These are phyloP conservation scores for Esperia sulphurella DNA, from an alignment of 2,888 invertebrate species.

Conservation along the genomic window DNA sequence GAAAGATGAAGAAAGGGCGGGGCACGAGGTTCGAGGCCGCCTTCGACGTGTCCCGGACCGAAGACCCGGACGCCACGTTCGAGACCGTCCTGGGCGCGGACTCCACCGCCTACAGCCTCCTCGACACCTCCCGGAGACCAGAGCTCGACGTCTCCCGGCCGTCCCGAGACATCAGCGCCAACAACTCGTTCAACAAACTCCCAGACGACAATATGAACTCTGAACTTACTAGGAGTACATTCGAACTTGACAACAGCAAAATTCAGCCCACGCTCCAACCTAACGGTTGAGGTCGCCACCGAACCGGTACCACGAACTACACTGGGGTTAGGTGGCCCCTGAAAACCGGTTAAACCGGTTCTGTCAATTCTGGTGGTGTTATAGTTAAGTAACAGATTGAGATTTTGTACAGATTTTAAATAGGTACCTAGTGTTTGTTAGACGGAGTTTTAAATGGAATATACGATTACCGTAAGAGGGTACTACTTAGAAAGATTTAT, in stretches of 20 bases:
- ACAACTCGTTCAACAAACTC: conserved; percentile 52
- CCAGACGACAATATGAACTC: conserved; percentile 75
- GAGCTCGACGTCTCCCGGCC: conserved; percentile 32
- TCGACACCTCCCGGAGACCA: conserved; percentile 52
- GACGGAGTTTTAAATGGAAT: conserved; percentile 29
- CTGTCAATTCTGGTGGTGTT: conserved; percentile 43
- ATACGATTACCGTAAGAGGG: conserved; percentile 37
- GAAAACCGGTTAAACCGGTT: conserved; percentile 24
- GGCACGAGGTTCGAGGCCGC: conserved; percentile 44
- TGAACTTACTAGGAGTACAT: conserved; percentile 46
- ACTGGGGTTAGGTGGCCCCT: conserved; percentile 66
- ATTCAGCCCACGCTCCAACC: conserved; percentile 65
- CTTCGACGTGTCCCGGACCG: conserved; percentile 55
- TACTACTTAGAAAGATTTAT: conserved; percentile 17
- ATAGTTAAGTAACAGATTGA: conserved; percentile 39
- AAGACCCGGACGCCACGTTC: conserved; percentile 48
- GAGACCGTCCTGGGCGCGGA: conserved; percentile 48
- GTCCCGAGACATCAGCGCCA: conserved; percentile 21
- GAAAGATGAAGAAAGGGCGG: conserved; percentile 46
- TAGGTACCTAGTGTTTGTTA: conserved; percentile 20
- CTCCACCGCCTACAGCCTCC: conserved; percentile 32
- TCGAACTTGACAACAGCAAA: conserved; percentile 58
- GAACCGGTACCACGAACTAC: conserved; percentile 39
- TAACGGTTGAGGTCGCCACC: conserved; percentile 55
- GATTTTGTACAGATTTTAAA: conserved; percentile 53